These are phyloP conservation scores for Neopelma chrysocephalum DNA, from an alignment of 2,797 vertebrate species.

Conservation along the genomic window DNA sequence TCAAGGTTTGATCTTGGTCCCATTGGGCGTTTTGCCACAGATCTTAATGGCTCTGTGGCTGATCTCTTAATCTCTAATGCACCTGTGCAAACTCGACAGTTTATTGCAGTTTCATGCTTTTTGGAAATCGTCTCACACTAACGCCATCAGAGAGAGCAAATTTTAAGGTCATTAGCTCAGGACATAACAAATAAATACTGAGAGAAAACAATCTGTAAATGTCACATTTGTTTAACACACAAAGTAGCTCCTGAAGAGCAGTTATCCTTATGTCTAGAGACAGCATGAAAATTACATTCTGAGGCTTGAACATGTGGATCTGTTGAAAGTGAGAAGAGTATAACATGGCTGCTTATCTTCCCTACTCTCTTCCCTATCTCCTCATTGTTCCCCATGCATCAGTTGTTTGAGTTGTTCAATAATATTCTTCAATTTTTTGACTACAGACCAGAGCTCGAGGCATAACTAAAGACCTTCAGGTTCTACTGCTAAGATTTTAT, in stretches of 20 bases:
- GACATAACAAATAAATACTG: constrained; percentile 49
- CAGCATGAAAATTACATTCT: constrained; percentile 35
- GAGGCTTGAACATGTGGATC: background rate
- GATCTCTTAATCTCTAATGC: constrained; percentile 65
- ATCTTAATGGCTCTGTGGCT: constrained; percentile 55
- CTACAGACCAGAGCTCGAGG: background rate
- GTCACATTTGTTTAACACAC: constrained; percentile 52
- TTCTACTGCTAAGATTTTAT: background rate
- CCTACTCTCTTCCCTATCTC: background rate
- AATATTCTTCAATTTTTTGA: background rate
- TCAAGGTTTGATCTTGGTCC: constrained; percentile 40
- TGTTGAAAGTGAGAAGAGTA: background rate
- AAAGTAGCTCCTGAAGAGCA: constrained; percentile 40
- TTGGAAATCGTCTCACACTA: constrained; percentile 11
- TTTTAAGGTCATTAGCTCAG: constrained; percentile 61
- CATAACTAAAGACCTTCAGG: background rate
- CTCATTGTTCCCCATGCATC: background rate
- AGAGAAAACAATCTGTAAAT: constrained; percentile 59
- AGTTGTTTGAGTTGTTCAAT: background rate
- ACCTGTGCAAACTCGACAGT: constrained; percentile 63
- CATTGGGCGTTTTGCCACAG: constrained; percentile 29
- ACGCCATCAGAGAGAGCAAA: constrained; percentile 32
- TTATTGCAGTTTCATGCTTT: constrained; percentile 62
- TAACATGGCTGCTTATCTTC: background rate
- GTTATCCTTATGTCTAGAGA: constrained; percentile 49